These are phyloP conservation scores for Apodemus agrarius DNA, from an alignment of 2,797 vertebrate genomes.

Conservation along the genomic window DNA sequence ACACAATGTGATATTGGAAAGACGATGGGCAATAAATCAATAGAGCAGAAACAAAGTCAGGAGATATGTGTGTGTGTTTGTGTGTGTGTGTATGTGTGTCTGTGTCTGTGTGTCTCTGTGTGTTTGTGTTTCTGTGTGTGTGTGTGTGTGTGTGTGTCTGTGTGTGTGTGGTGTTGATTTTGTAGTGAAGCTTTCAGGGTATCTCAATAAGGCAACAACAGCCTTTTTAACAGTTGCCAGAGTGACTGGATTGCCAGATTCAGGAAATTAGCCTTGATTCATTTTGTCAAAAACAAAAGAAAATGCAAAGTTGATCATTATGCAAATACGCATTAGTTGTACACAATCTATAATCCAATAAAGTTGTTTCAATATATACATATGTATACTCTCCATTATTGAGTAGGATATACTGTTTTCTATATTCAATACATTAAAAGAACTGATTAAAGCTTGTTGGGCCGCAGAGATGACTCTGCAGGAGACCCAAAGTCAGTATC, in stretches of 20 bases:
- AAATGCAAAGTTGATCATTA: neutral
- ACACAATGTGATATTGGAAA: neutral
- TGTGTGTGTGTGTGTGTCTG: no score
- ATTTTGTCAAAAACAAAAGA: neutral
- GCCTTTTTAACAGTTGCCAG: neutral
- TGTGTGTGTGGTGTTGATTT: neutral
- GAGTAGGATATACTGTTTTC: neutral
- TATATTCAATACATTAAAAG: neutral
- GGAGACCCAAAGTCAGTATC: neutral
- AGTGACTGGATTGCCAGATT: neutral
- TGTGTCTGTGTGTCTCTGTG: no score
- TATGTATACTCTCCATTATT: neutral
- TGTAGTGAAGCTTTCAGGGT: neutral
- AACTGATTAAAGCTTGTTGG: neutral
- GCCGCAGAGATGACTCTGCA: neutral
- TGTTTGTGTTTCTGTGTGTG: neutral
- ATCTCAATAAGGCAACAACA: neutral
- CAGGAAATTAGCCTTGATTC: neutral
- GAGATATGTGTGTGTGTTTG: neutral
- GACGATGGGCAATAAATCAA: neutral
- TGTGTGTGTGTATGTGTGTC: neutral
- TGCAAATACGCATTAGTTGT: neutral
- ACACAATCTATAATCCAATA: constrained; percentile 6
- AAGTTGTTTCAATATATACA: neutral
- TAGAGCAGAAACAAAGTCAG: neutral